A percentile compares a stretch with the other conserved stretches of the same genome.
Evolutionary conservation across 2,113 vertebrate genomes (phyloP).

Genomic region (Candoia aspera): DNA sequence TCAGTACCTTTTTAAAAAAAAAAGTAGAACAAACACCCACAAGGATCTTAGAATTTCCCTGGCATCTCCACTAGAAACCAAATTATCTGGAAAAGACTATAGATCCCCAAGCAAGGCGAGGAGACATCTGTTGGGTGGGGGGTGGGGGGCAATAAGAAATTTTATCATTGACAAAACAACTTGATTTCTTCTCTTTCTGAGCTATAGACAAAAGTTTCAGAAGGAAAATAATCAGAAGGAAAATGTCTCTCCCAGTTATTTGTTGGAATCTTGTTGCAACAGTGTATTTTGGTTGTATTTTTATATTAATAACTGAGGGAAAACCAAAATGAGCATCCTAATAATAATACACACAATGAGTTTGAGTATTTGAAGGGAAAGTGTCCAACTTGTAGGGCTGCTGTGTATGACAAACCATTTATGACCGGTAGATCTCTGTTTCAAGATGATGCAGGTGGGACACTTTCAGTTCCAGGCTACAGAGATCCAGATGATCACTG

Average conservation of each 20-base stretch:
- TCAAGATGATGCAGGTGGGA: not conserved
- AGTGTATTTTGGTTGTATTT: not conserved
- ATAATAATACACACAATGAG: not conserved
- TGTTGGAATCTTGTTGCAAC: not conserved
- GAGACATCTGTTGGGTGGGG: not conserved
- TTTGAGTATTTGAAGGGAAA: not conserved
- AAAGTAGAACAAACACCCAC: slow-evolving; percentile 4
- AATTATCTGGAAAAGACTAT: slow-evolving; percentile 33
- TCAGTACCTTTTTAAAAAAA: not conserved
- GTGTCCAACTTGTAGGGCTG: not conserved
- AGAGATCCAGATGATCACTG: not conserved
- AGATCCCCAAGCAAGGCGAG: not conserved
- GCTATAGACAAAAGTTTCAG: not conserved
- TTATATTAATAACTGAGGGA: not conserved
- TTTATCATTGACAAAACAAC: not conserved
- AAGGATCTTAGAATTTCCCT: not conserved
- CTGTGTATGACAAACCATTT: not conserved
- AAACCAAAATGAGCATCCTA: not conserved
- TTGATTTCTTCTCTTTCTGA: not conserved
- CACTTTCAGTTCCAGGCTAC: not conserved
- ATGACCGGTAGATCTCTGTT: not conserved
- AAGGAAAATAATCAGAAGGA: not conserved
- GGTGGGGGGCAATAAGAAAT: not conserved
- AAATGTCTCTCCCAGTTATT: not conserved
- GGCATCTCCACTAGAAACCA: slow-evolving; percentile 26